Evolutionary conservation across 2,113 vertebrate genomes (phyloP).

Genomic region (Cryptotis parvus): DNA sequence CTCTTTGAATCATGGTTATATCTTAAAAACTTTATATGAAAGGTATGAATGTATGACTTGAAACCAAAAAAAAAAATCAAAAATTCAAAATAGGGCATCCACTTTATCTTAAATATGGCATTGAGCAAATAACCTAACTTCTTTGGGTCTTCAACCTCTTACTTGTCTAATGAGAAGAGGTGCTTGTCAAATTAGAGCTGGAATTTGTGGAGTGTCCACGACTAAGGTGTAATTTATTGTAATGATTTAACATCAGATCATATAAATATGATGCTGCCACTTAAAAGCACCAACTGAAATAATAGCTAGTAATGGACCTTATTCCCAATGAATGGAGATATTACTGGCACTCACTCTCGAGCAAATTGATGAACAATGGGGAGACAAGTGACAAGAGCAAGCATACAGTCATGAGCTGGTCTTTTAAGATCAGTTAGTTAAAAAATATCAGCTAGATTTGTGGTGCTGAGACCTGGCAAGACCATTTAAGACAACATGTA

Average conservation of each 20-base stretch:
- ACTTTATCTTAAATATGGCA: background rate
- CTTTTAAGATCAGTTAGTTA: no score
- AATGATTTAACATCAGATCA: background rate
- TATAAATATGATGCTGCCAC: constrained; percentile 1
- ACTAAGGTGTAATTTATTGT: background rate
- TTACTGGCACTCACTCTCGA: no score
- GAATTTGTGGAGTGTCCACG: background rate
- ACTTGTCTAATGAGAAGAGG: background rate
- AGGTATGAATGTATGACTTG: background rate
- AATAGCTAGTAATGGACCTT: no score
- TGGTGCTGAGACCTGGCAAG: constrained; percentile 17
- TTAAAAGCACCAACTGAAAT: constrained; percentile 36
- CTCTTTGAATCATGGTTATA: background rate
- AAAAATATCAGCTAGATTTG: background rate
- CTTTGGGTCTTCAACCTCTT: background rate
- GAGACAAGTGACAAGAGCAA: no score
- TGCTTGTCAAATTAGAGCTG: background rate
- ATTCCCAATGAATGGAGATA: no score
- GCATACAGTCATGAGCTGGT: background rate
- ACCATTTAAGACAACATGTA: background rate
- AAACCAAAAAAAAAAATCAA: constrained; percentile 30
- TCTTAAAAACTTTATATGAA: constrained; percentile 27
- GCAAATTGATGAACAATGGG: no score
- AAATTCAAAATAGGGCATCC: background rate
- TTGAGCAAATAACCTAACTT: constrained; percentile 38